A percentile compares a stretch with the other conserved stretches of the same genome.
Conservation (phyloP, 1,140 invertebrate species). For the Zaprionus ornatus region DNA sequence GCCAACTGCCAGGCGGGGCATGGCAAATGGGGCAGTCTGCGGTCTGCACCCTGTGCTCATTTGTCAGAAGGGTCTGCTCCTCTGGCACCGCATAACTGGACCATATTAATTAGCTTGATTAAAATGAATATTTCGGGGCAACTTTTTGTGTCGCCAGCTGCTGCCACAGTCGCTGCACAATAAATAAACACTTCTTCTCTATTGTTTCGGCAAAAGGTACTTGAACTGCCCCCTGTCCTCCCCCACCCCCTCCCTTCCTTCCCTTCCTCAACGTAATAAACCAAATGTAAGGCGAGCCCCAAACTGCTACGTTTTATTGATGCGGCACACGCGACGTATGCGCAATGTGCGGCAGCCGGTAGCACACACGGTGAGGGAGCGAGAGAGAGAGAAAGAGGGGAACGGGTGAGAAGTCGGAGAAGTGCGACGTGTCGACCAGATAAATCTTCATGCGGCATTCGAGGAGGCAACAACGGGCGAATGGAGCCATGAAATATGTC, state of each 20-base stretch:
- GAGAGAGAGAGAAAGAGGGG: no score
- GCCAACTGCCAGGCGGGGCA: background rate
- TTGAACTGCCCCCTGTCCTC: conserved; percentile 19
- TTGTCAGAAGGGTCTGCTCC: conserved; percentile 53
- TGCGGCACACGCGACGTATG: conserved; percentile 53
- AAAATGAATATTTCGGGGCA: conserved; percentile 77
- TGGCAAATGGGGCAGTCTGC: background rate
- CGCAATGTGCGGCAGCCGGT: conserved; percentile 42
- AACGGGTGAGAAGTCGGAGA: conserved; percentile 1
- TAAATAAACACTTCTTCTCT: conserved; percentile 74
- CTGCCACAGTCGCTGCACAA: conserved; percentile 46
- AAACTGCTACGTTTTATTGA: conserved; percentile 72
- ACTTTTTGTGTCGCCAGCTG: conserved; percentile 59
- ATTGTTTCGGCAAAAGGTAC: conserved; percentile 60
- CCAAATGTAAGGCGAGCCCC: conserved; percentile 68
- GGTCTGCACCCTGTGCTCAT: conserved; percentile 38
- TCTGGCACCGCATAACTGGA: conserved; percentile 55
- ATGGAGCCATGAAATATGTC: conserved; percentile 76
- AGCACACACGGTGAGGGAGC: background rate
- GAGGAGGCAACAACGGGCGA: conserved; percentile 33
- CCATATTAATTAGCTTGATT: conserved; percentile 83
- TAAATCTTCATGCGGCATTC: conserved; percentile 70
- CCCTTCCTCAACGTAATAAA: conserved; percentile 59
- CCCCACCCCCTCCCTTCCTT: no score
- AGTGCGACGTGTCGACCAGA: conserved; percentile 56